A percentile compares a stretch with the other conserved stretches of the same genome.
Conservation (phyloP, 2,797 vertebrate species). For the Anas bahamensis region DNA sequence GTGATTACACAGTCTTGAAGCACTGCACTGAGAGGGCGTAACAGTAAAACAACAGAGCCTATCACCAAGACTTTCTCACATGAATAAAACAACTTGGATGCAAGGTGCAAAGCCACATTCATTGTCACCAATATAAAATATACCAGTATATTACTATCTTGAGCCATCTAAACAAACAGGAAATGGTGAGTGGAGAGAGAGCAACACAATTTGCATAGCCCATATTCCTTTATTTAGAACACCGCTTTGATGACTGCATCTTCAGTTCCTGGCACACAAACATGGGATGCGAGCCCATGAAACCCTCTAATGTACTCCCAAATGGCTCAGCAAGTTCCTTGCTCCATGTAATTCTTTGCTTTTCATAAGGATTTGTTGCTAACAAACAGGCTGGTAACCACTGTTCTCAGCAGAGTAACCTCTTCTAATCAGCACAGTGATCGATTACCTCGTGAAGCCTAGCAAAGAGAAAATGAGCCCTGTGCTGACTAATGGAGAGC, state of each 20-base stretch:
- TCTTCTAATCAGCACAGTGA: not conserved
- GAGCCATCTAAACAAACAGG: slow-evolving; percentile 35
- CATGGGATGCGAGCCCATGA: not conserved
- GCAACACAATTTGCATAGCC: not conserved
- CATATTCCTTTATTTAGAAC: not conserved
- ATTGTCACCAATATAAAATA: not conserved
- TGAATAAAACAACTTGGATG: not conserved
- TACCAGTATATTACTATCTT: not conserved
- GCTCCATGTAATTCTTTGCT: not conserved
- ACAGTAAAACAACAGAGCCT: not conserved
- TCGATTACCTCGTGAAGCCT: not conserved
- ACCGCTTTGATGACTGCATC: not conserved
- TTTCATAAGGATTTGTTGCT: not conserved
- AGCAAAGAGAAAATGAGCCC: not conserved
- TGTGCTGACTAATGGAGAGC: not conserved
- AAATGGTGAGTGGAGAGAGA: not conserved
- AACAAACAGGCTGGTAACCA: not conserved
- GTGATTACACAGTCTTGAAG: not conserved
- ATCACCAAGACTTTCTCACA: not conserved
- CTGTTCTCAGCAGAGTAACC: not conserved
- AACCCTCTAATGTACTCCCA: not conserved
- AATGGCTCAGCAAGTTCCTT: not conserved
- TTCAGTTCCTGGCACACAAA: not conserved
- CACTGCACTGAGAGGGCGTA: not conserved
- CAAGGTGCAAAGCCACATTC: not conserved